Percentiles rank a stretch among this genome's conserved stretches.
These are phyloP conservation scores for Troides aeacus DNA, from an alignment of 2,888 invertebrate species.

Conservation along the genomic window DNA sequence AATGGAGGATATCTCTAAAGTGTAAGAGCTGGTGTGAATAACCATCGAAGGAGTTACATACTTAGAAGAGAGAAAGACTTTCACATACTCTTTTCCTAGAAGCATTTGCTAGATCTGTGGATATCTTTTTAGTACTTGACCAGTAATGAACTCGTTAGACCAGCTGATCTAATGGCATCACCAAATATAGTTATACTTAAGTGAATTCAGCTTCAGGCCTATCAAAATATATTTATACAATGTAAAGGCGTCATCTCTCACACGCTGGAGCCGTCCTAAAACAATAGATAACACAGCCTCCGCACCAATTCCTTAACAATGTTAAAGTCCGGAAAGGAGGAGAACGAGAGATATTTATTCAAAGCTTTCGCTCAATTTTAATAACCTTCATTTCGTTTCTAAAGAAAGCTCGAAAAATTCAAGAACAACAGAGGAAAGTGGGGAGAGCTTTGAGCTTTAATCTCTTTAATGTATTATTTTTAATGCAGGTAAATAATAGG, in stretches of 20 bases:
- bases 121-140: too few relatives aligned
- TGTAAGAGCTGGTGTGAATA: too few relatives aligned
- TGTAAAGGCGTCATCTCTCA: neutral
- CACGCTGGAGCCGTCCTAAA: neutral
- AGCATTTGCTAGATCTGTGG: too few relatives aligned
- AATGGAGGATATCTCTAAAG: too few relatives aligned
- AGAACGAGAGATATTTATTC: neutral
- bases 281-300: neutral
- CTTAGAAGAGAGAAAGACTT: too few relatives aligned
- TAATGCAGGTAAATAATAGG: neutral
- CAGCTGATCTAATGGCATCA: too few relatives aligned
- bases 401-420: neutral
- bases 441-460: neutral
- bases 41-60: too few relatives aligned
- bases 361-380: neutral
- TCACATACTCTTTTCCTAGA: too few relatives aligned
- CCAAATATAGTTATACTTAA: too few relatives aligned
- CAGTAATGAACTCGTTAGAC: too few relatives aligned
- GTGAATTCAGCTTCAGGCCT: too few relatives aligned
- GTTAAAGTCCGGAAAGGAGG: neutral
- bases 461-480: neutral
- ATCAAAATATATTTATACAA: neutral
- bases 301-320: constrained; percentile 1
- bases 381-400: constrained; percentile 4
- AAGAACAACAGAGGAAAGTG: neutral